Evolutionary conservation across 2,888 invertebrate genomes (phyloP), one percentile per base, ranked within the genome.

Genomic region (Stenotaenia linearis): DNA sequence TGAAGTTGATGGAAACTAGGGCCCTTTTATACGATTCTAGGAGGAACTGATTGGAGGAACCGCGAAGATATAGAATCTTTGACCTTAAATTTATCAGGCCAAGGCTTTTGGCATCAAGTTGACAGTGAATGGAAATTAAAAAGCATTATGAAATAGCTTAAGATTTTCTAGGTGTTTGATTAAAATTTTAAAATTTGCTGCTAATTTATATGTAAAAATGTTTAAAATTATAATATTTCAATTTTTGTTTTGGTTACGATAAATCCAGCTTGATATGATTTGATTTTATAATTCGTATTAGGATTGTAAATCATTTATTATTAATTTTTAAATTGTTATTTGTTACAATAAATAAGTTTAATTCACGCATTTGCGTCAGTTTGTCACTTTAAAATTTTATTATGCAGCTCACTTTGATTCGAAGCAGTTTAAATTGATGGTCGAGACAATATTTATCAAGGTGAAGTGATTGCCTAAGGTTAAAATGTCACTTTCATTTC

Each of bases 1-100:
- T 69, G 69, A 69, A 69, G 28, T 69, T 25, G 10, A n/a, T 69
- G 28, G 2, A 25, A 69, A 0, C 15, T 6, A 28, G 28, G 69
- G 25, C 25, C 69, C 15, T 69, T 69, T 28, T 69, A 69, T 69
- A 69, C 9, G 28, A 69, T 28, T 10, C 0, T 28, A 56, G 10
- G n/a, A 10, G 12, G 12, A 25, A 4, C 69, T 69, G 69, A 69
- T 69, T 69, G 69, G 69, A 69, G 69, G 69, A 69, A 25, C 28
- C n/a, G 28, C 25, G 69, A 69, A 69, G 69, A 69, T 69, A 25
- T 25, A 28, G 69, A 28, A 15, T 10, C 69, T 69, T 28, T 69
- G 69, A 69, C 69, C 69, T 69, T 69, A 69, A 1, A 25, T 25
- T 69, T 69, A 69, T n/a, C 25, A n/a, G 69, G 69, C 69, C 69